Percentiles rank a stretch among this genome's conserved stretches.
phyloP scores from a whole-genome alignment of 2,797 vertebrate species.

The Sebastes diaconus region DNA sequence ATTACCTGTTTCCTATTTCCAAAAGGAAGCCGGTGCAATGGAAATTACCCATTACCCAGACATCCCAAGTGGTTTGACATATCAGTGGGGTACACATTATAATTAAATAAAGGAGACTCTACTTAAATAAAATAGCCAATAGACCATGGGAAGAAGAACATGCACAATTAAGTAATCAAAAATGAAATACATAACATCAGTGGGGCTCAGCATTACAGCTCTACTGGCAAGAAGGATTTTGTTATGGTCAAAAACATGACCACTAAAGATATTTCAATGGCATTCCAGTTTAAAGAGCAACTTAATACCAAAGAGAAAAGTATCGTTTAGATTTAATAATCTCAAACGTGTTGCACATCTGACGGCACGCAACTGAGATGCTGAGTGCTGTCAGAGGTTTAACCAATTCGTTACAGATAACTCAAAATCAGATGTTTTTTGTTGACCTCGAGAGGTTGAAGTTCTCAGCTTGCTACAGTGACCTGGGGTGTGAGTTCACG shows the following conservation, averaged over 20 bases:
- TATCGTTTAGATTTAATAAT: slow-evolving; percentile 2
- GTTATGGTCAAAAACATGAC: slow-evolving; percentile 7
- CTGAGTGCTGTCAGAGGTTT: neutral
- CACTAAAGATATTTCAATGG: neutral
- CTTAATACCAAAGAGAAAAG: slow-evolving; percentile 44
- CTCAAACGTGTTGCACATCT: neutral
- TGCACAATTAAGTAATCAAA: slow-evolving; percentile 22
- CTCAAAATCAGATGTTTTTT: neutral
- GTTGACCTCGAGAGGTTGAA: slow-evolving; percentile 33
- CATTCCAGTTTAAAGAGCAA: neutral
- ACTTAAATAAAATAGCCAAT: neutral
- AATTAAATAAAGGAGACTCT: neutral
- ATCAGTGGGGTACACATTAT: slow-evolving; percentile 15
- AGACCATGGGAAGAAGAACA: slow-evolving; percentile 11
- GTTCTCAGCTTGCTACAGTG: slow-evolving; percentile 11
- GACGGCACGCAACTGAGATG: neutral
- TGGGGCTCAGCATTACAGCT: slow-evolving; percentile 8
- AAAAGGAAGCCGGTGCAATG: slow-evolving; percentile 27
- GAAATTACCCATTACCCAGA: slow-evolving; percentile 28
- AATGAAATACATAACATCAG: neutral
- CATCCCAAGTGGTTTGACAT: slow-evolving; percentile 24
- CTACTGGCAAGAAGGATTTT: neutral
- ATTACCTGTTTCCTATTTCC: neutral
- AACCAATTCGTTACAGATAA: neutral
- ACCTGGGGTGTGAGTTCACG: neutral